These are phyloP conservation scores for Aurelia sp. DNA, from an alignment of 30 jellyfish, hydroid and myxozoan genomes.

Conservation along the genomic window DNA sequence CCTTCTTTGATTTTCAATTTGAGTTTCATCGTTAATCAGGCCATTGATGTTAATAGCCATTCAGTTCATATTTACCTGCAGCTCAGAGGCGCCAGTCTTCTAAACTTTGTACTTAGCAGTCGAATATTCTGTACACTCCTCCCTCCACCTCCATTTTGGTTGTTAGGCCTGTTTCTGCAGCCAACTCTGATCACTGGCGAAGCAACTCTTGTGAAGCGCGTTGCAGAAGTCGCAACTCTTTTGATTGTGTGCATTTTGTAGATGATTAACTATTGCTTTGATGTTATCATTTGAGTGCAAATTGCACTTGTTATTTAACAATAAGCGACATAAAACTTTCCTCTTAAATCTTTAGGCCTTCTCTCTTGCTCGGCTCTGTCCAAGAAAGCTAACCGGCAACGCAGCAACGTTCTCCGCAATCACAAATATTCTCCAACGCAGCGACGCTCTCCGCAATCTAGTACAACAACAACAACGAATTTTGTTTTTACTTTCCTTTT, in stretches of 20 bases:
- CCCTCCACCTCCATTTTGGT: too few relatives aligned
- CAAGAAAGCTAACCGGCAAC: background rate
- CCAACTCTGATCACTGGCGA: background rate
- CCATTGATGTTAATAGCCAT: too few relatives aligned
- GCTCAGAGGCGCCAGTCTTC: too few relatives aligned
- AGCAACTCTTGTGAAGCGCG: constrained; percentile 21
- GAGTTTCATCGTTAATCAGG: too few relatives aligned
- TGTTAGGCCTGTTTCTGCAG: background rate
- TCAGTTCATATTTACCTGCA: too few relatives aligned
- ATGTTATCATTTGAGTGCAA: background rate
- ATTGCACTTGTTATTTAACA: background rate
- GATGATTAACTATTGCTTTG: background rate
- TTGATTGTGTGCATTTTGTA: constrained; percentile 40
- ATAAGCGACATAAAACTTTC: background rate
- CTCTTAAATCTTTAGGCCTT: background rate
- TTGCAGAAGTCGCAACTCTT: constrained; percentile 20
- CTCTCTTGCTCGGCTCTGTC: background rate
- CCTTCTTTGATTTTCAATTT: too few relatives aligned
- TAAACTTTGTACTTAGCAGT: too few relatives aligned
- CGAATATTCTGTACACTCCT: too few relatives aligned
- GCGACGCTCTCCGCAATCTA: too few relatives aligned
- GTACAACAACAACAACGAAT: too few relatives aligned
- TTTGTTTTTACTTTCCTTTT: background rate
- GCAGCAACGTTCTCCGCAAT: too few relatives aligned
- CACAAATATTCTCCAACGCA: too few relatives aligned